Conservation (phyloP, 2,113 vertebrate genomes). For the Phoenicopterus ruber region DNA sequence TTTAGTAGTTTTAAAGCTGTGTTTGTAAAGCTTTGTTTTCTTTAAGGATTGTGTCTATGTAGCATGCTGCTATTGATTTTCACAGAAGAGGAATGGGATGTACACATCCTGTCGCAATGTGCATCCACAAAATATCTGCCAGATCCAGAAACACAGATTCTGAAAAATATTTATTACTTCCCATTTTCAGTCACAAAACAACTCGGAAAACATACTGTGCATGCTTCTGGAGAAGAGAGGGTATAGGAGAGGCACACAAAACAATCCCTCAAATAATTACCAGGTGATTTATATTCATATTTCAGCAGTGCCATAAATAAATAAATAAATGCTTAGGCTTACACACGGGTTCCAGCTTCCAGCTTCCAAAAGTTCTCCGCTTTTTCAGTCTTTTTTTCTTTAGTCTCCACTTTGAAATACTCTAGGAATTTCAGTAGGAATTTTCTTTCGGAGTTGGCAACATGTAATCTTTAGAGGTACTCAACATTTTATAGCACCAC, state of each 20-base stretch:
- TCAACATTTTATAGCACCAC: not conserved
- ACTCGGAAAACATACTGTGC: not conserved
- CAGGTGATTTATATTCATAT: not conserved
- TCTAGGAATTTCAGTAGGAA: not conserved
- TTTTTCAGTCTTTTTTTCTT: not conserved
- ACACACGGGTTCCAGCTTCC: not conserved
- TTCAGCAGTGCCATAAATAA: not conserved
- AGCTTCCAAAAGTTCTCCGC: not conserved
- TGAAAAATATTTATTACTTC: not conserved
- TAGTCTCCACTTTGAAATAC: not conserved
- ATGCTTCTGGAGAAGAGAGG: not conserved
- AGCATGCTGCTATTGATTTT: not conserved
- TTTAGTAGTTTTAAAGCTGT: not conserved
- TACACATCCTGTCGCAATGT: not conserved
- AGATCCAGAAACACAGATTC: not conserved
- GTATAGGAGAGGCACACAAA: not conserved
- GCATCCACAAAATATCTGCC: not conserved
- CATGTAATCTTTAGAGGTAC: not conserved
- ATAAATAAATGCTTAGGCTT: not conserved
- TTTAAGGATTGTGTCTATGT: not conserved
- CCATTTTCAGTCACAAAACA: not conserved
- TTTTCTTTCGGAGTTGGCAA: not conserved
- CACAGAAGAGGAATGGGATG: not conserved
- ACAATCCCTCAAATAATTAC: not conserved
- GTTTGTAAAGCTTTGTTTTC: not conserved